A percentile compares a stretch with the other conserved stretches of the same genome.
These are phyloP conservation scores for Xanthia togata DNA, from an alignment of 2,888 invertebrate species.

Conservation along the genomic window DNA sequence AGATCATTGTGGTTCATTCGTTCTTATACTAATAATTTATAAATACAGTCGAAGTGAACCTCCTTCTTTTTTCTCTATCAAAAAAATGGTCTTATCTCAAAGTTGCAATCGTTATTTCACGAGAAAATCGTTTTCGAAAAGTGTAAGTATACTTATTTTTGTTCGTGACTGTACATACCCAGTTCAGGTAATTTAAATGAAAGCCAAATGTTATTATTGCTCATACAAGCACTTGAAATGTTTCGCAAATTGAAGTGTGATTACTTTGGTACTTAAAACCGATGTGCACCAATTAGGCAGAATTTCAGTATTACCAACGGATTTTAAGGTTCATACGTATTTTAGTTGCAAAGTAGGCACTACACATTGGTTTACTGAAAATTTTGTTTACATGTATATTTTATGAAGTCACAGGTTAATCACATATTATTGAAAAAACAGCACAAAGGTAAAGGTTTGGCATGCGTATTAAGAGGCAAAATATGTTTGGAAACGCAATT, in stretches of 20 bases:
- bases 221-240: slow-evolving; percentile 18
- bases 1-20: too few species aligned
- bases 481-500: too few species aligned
- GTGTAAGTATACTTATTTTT: background rate
- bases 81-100: background rate
- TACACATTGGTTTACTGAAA: background rate
- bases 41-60: background rate
- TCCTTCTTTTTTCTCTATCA: background rate
- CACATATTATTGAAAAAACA: background rate
- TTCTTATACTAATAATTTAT: background rate
- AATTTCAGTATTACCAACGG: background rate
- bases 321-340: background rate
- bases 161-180: background rate
- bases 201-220: slow-evolving; percentile 1
- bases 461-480: background rate
- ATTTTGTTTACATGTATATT: background rate
- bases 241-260: slow-evolving; percentile 5
- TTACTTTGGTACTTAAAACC: slow-evolving; percentile 26
- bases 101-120: background rate
- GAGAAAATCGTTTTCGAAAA: background rate
- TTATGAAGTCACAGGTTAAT: background rate
- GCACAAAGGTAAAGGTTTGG: background rate
- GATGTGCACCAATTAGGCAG: slow-evolving; percentile 22
- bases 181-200: slow-evolving; percentile 23
- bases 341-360: background rate